These are phyloP conservation scores for Xenotilapia flavipinnis DNA, from an alignment of 2,113 vertebrate genomes.

Conservation along the genomic window DNA sequence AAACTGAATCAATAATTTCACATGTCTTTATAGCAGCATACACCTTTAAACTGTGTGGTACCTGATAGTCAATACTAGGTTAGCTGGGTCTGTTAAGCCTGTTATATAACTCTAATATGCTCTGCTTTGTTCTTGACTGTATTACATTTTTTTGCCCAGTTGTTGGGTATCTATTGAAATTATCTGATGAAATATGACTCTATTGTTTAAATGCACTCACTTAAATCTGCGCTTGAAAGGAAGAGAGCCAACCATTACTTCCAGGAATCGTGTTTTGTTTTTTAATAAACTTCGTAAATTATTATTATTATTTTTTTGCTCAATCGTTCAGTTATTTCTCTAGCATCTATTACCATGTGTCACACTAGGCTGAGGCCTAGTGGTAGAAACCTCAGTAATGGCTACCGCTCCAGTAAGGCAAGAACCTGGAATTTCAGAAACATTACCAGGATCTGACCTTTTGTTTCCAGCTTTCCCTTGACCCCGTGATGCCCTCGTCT, in stretches of 20 bases:
- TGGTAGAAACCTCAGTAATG: not conserved
- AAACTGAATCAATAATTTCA: not conserved
- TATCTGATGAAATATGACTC: not conserved
- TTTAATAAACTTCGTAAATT: not conserved
- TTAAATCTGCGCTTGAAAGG: not conserved
- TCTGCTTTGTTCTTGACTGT: not conserved
- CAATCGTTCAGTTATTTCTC: not conserved
- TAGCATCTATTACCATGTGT: not conserved
- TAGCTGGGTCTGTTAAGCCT: not conserved
- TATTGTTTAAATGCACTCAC: not conserved
- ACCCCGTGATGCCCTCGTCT: not conserved
- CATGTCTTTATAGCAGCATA: not conserved
- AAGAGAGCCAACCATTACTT: not conserved
- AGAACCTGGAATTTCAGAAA: not conserved
- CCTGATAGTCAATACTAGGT: not conserved
- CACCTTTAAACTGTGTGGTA: not conserved
- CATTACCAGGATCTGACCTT: slow-evolving; percentile 13
- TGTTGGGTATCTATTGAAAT: not conserved
- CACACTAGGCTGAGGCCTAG: not conserved
- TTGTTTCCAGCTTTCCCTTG: not conserved
- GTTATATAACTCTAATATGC: not conserved
- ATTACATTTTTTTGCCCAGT: not conserved
- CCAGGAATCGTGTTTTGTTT: not conserved
- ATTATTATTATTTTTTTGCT: not conserved
- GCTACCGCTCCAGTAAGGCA: rapidly evolving